Conservation (phyloP, 2,888 invertebrate species). For the Drosophila nr. fundita region DNA sequence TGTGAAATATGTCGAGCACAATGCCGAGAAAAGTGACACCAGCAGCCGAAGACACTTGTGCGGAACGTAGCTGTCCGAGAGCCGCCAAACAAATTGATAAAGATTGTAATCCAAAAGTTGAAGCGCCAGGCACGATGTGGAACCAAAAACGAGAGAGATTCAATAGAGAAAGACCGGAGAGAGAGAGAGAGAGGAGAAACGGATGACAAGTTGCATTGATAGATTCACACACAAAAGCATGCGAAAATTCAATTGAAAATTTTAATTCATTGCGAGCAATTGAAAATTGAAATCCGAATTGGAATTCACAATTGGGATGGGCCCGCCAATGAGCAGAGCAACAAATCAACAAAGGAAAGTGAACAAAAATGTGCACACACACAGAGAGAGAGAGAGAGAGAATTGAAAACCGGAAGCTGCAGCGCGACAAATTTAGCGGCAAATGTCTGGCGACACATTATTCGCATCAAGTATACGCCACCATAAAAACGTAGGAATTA, state of each 20-base stretch:
- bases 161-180: background rate
- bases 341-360: constrained; percentile 4
- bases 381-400: constrained; percentile 2
- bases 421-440: constrained; percentile 70
- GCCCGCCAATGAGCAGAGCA: constrained; percentile 8
- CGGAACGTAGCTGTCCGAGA: constrained; percentile 14
- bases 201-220: constrained; percentile 57
- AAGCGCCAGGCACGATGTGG: constrained; percentile 54
- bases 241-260: constrained; percentile 66
- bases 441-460: constrained; percentile 42
- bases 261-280: constrained; percentile 60
- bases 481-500: constrained; percentile 66
- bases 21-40: constrained; percentile 24
- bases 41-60: constrained; percentile 7
- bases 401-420: constrained; percentile 68
- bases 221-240: constrained; percentile 30
- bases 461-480: constrained; percentile 71
- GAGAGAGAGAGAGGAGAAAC: background rate
- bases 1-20: constrained; percentile 19
- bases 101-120: constrained; percentile 48
- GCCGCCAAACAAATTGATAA: constrained; percentile 48
- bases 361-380: background rate
- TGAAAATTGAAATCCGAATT: constrained; percentile 46
- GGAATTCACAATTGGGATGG: constrained; percentile 14
- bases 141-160: constrained; percentile 22